Conservation (phyloP, 2,113 vertebrate species). For the Syngnathoides biaculeatus region DNA sequence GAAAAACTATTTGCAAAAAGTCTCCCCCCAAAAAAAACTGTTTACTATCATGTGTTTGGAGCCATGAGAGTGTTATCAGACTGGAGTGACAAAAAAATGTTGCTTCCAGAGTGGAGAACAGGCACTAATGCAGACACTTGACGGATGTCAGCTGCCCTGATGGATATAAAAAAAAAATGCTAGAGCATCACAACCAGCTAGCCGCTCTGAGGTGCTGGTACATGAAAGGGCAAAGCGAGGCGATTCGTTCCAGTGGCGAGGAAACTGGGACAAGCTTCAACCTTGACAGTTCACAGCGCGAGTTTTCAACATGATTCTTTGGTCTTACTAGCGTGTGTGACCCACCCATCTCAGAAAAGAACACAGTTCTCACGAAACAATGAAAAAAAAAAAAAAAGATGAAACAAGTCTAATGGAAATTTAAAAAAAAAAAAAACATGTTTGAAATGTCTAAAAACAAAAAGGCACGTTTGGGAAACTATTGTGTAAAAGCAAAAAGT, state of each 20-base stretch:
- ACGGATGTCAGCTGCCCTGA: constrained; percentile 60
- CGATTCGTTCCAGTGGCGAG: constrained; percentile 42
- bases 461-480: too few species aligned
- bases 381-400: constrained; percentile 12
- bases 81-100: constrained; percentile 44
- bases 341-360: constrained; percentile 17
- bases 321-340: constrained; percentile 37
- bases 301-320: constrained; percentile 57
- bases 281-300: constrained; percentile 49
- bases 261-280: constrained; percentile 51
- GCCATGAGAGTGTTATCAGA: constrained; percentile 27
- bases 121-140: constrained; percentile 51
- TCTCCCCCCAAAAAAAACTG: not conserved
- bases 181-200: constrained; percentile 43
- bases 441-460: constrained; percentile 10
- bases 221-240: constrained; percentile 46
- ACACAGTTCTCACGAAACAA: constrained; percentile 39
- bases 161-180: constrained; percentile 43
- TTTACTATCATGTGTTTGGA: constrained; percentile 19
- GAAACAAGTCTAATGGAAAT: constrained; percentile 7
- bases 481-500: too few species aligned
- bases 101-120: constrained; percentile 42
- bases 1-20: not conserved
- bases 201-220: constrained; percentile 43
- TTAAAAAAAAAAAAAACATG: constrained; percentile 29